Evolutionary conservation across 2,113 vertebrate genomes (phyloP), one percentile per base, ranked within the genome.

Genomic region (Bombycilla garrulus): DNA sequence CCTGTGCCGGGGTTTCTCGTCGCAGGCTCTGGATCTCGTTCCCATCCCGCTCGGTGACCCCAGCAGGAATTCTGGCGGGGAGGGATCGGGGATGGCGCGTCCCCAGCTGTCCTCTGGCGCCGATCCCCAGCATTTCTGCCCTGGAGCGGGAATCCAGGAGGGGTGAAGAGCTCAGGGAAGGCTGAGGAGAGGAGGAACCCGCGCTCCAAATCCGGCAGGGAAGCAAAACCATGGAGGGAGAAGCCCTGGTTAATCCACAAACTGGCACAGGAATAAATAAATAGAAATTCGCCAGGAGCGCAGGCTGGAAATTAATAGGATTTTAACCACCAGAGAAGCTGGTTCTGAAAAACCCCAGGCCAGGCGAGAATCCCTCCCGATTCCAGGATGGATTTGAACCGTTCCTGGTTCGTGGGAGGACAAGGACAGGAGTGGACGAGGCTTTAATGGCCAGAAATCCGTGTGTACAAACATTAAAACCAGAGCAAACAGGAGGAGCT

Each of bases 231-330:
- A 18, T 0, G 53, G 66, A 71, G 61, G 33, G 76, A 94, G 82
- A 84, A 78, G 80, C 65, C 31, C 53, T 62, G 20, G 51, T 90
- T 92, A 90, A 92, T 88, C 92, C 94, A 45, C 53, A 71, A 64
- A 91, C 3, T 92, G 94, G 90, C 95, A 88, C 57, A 10, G 78
- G 90, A 86, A 92, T 60, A 94, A 86, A 94, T 90, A 90, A 88
- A 96, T 47, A 50, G 6, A 58, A 83, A 92, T 88, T 90, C 28
- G 23, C 93, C 86, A 22, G 48, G 40, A 86, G 61, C 40, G 5
- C 14, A 29, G 88, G 73, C 93, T 91, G 90, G 64, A 65, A 91
- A 77, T 89, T 69, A 86, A 86, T 48, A 69, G 91, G 93, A 90
- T 90, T 78, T 71, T 56, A 92, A 74, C 64, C 82, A 70, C 45